Evolutionary conservation across 2,797 vertebrate genomes (phyloP).

Genomic region (Garrulus glandarius): DNA sequence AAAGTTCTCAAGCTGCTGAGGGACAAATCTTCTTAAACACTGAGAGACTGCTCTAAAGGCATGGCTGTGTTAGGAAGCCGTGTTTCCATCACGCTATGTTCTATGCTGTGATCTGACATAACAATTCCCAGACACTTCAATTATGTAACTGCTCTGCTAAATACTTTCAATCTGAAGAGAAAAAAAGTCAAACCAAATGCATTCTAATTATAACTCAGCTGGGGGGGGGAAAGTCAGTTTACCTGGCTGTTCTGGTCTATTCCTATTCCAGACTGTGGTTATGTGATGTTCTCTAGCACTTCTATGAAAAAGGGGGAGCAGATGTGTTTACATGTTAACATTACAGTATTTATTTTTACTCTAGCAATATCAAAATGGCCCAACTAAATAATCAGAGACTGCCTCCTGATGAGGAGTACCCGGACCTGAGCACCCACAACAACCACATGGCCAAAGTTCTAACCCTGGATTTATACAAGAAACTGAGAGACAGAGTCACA

Average conservation of each 20-base stretch:
- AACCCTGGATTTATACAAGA: conserved; percentile 78
- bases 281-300: conserved; percentile 43
- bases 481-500: conserved; percentile 70
- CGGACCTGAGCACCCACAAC: conserved; percentile 79
- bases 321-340: conserved; percentile 61
- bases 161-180: conserved; percentile 11
- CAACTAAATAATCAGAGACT: conserved; percentile 75
- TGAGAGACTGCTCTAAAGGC: background rate
- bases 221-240: fast-evolving
- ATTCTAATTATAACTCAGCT: background rate
- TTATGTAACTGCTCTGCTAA: conserved; percentile 67
- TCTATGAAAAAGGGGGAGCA: conserved; percentile 62
- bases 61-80: background rate
- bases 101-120: background rate
- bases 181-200: background rate
- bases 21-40: background rate
- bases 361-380: conserved; percentile 73
- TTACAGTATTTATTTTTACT: conserved; percentile 76
- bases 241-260: background rate
- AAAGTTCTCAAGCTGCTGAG: background rate
- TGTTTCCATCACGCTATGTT: background rate
- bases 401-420: conserved; percentile 78
- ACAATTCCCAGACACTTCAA: background rate
- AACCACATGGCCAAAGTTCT: conserved; percentile 85
- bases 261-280: background rate